phyloP scores from a whole-genome alignment of 2,797 vertebrate species.

The Carapus acus region DNA sequence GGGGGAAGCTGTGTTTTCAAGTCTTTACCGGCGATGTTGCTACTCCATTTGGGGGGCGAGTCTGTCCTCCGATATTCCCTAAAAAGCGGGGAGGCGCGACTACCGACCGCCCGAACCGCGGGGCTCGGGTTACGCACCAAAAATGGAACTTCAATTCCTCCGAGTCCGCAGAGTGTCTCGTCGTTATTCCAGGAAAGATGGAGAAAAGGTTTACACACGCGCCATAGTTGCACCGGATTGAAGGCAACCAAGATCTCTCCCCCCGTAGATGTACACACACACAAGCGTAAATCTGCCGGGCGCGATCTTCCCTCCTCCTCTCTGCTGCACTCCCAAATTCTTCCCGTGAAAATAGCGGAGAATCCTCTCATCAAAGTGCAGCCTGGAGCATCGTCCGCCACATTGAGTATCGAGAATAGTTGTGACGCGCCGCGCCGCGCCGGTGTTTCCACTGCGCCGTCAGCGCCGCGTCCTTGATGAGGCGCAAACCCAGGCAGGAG shows the following conservation, averaged over 20 bases:
- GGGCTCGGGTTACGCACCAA: slow-evolving; percentile 53
- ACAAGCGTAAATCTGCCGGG: too few relatives aligned
- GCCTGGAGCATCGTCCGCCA: slow-evolving; percentile 23
- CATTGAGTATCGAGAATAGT: slow-evolving; percentile 26
- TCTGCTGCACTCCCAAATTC: neutral
- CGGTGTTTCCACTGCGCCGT: slow-evolving; percentile 1
- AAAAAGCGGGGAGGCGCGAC: slow-evolving; percentile 38
- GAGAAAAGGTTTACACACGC: slow-evolving; percentile 11
- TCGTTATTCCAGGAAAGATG: slow-evolving; percentile 41
- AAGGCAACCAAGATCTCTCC: neutral
- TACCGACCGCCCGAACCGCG: slow-evolving; percentile 39
- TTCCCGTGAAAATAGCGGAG: slow-evolving; percentile 30
- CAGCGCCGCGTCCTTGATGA: slow-evolving; percentile 28
- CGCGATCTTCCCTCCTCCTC: slow-evolving; percentile 42
- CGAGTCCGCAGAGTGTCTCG: slow-evolving; percentile 26
- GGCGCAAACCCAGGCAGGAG: slow-evolving; percentile 13
- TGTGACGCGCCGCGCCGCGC: slow-evolving; percentile 16
- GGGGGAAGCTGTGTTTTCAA: slow-evolving; percentile 41
- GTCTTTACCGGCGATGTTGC: slow-evolving; percentile 44
- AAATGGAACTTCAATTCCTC: slow-evolving; percentile 48
- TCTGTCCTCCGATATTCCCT: neutral
- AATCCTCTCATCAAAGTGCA: too few relatives aligned
- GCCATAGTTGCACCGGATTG: neutral
- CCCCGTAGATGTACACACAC: too few relatives aligned
- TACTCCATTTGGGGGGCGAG: slow-evolving; percentile 61